Evolutionary conservation across 2,888 invertebrate species (phyloP), one percentile per base, ranked within the genome.

Genomic region (Cremastinae sp.): DNA sequence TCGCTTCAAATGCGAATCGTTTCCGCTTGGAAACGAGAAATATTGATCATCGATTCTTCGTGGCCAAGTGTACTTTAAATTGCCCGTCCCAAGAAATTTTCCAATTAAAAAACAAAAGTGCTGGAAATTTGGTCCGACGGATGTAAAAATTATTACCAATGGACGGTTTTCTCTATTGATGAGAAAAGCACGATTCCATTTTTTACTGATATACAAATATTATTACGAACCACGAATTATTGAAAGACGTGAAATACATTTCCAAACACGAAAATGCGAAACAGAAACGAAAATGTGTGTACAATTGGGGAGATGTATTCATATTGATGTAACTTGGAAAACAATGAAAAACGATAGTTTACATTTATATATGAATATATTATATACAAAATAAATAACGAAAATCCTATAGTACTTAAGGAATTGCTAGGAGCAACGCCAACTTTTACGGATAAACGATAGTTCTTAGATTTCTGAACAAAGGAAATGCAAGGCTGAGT

Each of bases 161-260:
- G 81, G 81, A 87, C 84, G 83, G 84, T 85, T 87, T 83, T 84
- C 84, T 87, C 86, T 85, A 83, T 83, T 79, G 36, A 75, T 73
- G 84, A 87, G 86, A 87, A 86, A 86, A 86, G 80, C 58, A 85
- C 86, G 84, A 85, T 87, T 88, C 85, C 87, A 85, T 71, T 66
- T 62, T 56, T 61, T n/a, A n/a, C 54, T 36, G 54, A 28, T 28
- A 47, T 68, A 75, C 64, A 41, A 45, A 16, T 34, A 45, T 49
- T 36, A 47, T 28, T 54, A 74, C 73, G 65, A 64, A 58, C 20
- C 45, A 41, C 53, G 66, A 20, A 70, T 12, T 41, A 65, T 22
- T 61, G 83, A 80, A 86, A 84, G 82, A 83, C 82, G 28, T 28
- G 5, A 28, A 28, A 28, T 3, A 28, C 5, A 28, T 3, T 28